These are phyloP conservation scores for Ardeotis arabs DNA, from an alignment of 2,113 vertebrate genomes.

Conservation along the genomic window DNA sequence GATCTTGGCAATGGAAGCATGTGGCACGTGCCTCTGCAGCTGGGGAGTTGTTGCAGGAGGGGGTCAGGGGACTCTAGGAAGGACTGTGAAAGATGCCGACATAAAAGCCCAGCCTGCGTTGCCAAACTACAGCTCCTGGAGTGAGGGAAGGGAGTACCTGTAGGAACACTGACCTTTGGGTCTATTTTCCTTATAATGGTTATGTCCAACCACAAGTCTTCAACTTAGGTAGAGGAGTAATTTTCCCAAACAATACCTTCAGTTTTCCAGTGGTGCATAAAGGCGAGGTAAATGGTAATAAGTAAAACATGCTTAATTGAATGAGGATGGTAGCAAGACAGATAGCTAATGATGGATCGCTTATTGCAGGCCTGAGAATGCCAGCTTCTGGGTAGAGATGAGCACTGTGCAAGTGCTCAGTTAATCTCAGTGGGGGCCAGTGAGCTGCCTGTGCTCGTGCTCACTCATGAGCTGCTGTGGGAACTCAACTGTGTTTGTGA, in stretches of 20 bases:
- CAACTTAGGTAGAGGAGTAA: neutral
- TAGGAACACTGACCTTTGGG: neutral
- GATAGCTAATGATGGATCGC: neutral
- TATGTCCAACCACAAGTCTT: neutral
- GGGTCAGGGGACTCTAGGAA: neutral
- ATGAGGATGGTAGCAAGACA: neutral
- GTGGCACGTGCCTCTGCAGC: neutral
- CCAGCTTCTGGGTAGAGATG: neutral
- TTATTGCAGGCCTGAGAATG: neutral
- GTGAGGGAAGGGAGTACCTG: neutral
- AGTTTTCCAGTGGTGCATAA: neutral
- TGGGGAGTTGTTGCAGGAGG: neutral
- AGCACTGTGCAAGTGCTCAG: neutral
- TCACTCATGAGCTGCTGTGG: neutral
- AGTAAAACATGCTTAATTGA: neutral
- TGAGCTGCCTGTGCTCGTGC: neutral
- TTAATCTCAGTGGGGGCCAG: neutral
- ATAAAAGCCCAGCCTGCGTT: neutral
- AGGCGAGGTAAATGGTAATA: neutral
- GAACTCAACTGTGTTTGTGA: neutral
- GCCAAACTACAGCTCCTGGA: neutral
- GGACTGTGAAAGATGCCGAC: neutral
- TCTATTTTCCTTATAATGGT: neutral
- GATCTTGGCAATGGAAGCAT: neutral
- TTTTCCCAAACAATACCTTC: neutral